These are phyloP conservation scores for Sebastes glaucus DNA, from an alignment of 2,797 vertebrate species.

Conservation along the genomic window DNA sequence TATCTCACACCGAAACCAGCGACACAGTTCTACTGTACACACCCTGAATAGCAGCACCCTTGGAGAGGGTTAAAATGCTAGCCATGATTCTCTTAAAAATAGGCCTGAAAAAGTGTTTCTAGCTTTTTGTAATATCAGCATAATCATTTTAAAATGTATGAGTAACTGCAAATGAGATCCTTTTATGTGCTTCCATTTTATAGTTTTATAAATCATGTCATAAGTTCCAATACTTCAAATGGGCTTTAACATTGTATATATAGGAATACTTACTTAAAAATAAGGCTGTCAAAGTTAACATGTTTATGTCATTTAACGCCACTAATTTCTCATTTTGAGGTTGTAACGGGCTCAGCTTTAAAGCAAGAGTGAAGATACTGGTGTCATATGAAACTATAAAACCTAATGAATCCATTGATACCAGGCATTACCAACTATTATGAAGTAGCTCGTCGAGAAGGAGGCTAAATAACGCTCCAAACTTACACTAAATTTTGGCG, in stretches of 20 bases:
- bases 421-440: no score
- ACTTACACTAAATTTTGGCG: no score
- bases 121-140: background rate
- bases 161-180: background rate
- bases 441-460: no score
- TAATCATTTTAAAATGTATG: background rate
- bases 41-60: constrained; percentile 36
- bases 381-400: no score
- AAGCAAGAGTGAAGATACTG: no score
- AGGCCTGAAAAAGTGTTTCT: background rate
- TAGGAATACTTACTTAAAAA: background rate
- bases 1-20: constrained; percentile 38
- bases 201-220: background rate
- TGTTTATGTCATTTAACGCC: no score
- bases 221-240: background rate
- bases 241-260: background rate
- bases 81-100: background rate
- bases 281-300: no score
- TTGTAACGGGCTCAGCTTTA: no score
- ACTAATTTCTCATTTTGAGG: no score
- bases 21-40: constrained; percentile 9
- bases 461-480: no score
- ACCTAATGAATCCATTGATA: no score
- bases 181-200: background rate
- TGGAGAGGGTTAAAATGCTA: background rate